Base-by-base conservation (phyloP, 2,888 invertebrate species). In the Ecliptopera silaceata region DNA sequence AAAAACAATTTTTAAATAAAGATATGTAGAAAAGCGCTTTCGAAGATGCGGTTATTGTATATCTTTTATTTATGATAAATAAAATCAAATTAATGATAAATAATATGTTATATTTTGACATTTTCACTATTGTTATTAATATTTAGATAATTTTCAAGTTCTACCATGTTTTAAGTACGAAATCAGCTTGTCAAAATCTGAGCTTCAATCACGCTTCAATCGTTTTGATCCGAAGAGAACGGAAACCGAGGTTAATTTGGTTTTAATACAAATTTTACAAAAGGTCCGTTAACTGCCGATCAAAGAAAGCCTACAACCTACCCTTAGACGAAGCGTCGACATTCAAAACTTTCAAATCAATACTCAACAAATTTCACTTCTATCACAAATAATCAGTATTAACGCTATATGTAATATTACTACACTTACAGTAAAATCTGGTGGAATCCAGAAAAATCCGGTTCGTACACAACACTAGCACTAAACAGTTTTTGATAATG, bases 381-480 rank as follows among this genome's bases (percentile, higher is more conserved):
- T 22, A 22, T 8, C 34, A 17, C 26, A 26, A 6, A 15, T 15
- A 11, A 4, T 17, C 2, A 8, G 34, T 39, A 8, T 6, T 0
- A 13, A 12, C 8, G 2, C 1, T 8, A 13, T 15, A 13, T 13
- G 1, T 13, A 42, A 42, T 38, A 2, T 13, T 5, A 48, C 11
- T 15, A 26, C 80, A 88, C 88, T 87, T 69, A 88, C 88, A 71
- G 65, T 74, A n/a, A 65, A 70, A 71, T 68, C 71, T 59, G 68
- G 69, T 75, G 74, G 53, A 47, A 66, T 74, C 77, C 76, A 75
- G 80, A 73, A 64, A 74, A 80, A 81, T 79, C 82, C 82, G 75
- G 81, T 77, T 66, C 56, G 57, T 58, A 59, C 29, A 66, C 70
- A 64, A 60, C 56, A 62, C 63, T 54, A 61, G 57, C 66, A 67